Conservation (phyloP, 2,888 invertebrate species). For the Sceliomorpha sp. region DNA sequence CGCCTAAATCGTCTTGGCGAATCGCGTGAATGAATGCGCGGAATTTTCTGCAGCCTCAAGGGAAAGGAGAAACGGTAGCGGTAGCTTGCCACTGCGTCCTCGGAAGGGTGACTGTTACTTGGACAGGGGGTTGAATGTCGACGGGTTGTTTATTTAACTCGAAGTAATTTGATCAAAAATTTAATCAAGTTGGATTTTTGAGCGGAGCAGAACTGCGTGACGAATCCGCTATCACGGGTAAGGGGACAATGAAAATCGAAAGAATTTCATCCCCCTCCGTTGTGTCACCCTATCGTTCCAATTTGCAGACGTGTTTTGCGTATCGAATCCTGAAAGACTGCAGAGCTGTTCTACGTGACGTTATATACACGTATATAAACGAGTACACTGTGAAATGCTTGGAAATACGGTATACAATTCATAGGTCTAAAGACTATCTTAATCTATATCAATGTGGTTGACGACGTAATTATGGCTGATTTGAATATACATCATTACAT, state of each 20-base stretch:
- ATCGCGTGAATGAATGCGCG: slow-evolving; percentile 65
- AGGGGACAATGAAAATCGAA: slow-evolving; percentile 73
- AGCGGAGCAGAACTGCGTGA: slow-evolving; percentile 71
- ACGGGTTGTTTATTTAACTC: slow-evolving; percentile 78
- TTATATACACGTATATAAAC: no score
- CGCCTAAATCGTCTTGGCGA: slow-evolving; percentile 49
- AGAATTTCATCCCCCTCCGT: slow-evolving; percentile 60
- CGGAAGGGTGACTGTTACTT: slow-evolving; percentile 50
- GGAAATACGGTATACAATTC: no score
- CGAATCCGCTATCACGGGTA: slow-evolving; percentile 71
- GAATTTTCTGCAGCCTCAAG: slow-evolving; percentile 60
- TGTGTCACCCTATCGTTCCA: slow-evolving; percentile 38
- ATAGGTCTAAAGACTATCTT: no score
- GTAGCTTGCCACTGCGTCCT: slow-evolving; percentile 7
- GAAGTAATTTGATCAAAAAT: slow-evolving; percentile 80
- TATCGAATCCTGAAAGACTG: slow-evolving; percentile 56
- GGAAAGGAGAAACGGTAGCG: slow-evolving; percentile 23
- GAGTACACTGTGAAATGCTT: no score
- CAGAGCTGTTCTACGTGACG: slow-evolving; percentile 35
- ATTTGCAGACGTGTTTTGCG: slow-evolving; percentile 36
- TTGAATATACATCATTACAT: no score
- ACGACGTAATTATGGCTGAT: no score
- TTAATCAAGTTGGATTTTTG: slow-evolving; percentile 80
- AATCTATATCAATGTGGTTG: no score
- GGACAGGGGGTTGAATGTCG: slow-evolving; percentile 43